phyloP scores from a whole-genome alignment of 1,140 invertebrate genomes.

The Sminthurinus signatus region DNA sequence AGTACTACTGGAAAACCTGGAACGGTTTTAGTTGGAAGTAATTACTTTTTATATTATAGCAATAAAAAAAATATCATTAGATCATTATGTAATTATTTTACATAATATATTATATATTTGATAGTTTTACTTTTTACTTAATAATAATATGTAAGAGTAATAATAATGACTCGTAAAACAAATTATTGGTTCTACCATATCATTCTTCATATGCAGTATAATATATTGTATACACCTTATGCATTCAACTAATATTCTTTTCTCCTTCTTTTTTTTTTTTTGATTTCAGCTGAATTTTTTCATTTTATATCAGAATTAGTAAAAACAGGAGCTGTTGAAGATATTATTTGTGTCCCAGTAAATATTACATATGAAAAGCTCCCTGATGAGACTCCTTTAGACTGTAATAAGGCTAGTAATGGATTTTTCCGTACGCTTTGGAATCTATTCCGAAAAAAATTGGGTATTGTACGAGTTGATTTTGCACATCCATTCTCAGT shows the following conservation, averaged over 20 bases:
- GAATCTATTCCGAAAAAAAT: not conserved
- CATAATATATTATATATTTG: not conserved
- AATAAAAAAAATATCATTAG: too few species aligned
- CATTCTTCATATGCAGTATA: too few species aligned
- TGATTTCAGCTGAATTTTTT: slow-evolving; percentile 19
- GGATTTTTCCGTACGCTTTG: slow-evolving; percentile 2
- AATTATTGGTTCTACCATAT: too few species aligned
- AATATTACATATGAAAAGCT: slow-evolving; percentile 19
- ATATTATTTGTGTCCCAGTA: slow-evolving; percentile 27
- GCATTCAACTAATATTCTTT: too few species aligned
- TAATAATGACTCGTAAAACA: too few species aligned
- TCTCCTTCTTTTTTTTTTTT: slow-evolving; percentile 1
- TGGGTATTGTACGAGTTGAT: slow-evolving; percentile 13
- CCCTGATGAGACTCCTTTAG: slow-evolving; percentile 10
- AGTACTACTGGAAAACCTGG: slow-evolving; percentile 1
- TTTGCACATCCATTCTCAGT: slow-evolving; percentile 24
- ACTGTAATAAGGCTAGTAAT: not conserved
- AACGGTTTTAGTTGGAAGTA: slow-evolving; percentile 9
- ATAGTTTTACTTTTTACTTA: not conserved
- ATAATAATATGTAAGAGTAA: not conserved
- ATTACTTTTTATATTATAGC: not conserved
- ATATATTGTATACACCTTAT: too few species aligned
- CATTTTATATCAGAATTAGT: slow-evolving; percentile 5
- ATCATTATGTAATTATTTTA: too few species aligned
- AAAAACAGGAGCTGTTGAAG: slow-evolving; percentile 12